Percentiles rank a stretch among this genome's conserved stretches.
Evolutionary conservation across 2,888 invertebrate genomes (phyloP).

Genomic region (Amphimallon solstitiale): DNA sequence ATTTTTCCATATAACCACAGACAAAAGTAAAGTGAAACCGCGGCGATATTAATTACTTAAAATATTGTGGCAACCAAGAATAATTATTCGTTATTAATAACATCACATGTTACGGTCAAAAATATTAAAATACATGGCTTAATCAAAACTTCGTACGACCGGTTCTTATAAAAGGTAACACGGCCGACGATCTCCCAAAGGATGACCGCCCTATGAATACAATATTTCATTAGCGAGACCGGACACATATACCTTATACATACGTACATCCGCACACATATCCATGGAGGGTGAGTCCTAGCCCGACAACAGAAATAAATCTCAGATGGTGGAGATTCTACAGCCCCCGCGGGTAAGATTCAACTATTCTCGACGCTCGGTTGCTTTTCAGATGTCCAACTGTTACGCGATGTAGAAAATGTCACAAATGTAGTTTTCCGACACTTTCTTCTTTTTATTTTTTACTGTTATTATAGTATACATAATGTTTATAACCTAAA

Average conservation of each 20-base stretch:
- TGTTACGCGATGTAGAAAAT: slow-evolving; percentile 4
- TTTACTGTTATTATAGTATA: no score
- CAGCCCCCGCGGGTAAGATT: slow-evolving; percentile 63
- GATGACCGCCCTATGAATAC: slow-evolving; percentile 62
- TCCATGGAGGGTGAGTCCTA: neutral
- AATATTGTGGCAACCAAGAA: neutral
- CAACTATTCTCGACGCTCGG: slow-evolving; percentile 57
- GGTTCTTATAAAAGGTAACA: slow-evolving; percentile 41
- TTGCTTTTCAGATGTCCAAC: slow-evolving; percentile 43
- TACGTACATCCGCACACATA: neutral
- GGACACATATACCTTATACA: slow-evolving; percentile 52
- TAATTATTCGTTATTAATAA: slow-evolving; percentile 36
- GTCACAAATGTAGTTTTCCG: slow-evolving; percentile 1
- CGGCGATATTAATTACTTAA: neutral
- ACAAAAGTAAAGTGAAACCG: no score
- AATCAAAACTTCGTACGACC: slow-evolving; percentile 36
- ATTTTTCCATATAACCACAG: no score
- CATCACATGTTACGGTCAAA: slow-evolving; percentile 26
- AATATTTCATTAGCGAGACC: slow-evolving; percentile 62
- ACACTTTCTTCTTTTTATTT: slow-evolving; percentile 3
- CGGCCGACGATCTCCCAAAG: slow-evolving; percentile 52
- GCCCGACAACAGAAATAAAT: slow-evolving; percentile 58
- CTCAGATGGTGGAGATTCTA: slow-evolving; percentile 59
- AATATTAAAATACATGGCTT: slow-evolving; percentile 45
- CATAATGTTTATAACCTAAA: no score